Evolutionary conservation across 2,113 vertebrate species (phyloP).

Genomic region (Ageneiosus marmoratus): DNA sequence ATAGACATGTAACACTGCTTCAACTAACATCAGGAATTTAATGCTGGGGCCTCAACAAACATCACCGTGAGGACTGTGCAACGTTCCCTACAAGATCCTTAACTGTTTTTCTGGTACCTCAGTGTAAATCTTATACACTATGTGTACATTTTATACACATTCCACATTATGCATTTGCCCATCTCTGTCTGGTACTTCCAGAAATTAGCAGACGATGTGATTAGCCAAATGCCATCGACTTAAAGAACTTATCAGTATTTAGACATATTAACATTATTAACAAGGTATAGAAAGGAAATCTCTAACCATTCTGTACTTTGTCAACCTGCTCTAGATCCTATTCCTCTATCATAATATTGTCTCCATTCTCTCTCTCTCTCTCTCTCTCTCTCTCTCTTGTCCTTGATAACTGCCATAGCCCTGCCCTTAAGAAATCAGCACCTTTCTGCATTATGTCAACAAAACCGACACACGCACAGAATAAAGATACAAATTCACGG

Average conservation of each 20-base stretch:
- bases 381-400: neutral
- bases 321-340: neutral
- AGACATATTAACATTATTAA: neutral
- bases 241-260: neutral
- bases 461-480: neutral
- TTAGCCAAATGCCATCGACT: neutral
- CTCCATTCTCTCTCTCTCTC: neutral
- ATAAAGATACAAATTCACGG: constrained; percentile 38
- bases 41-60: no score
- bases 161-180: neutral
- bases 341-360: no score
- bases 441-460: constrained; percentile 7
- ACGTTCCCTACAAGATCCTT: no score
- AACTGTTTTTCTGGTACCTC: no score
- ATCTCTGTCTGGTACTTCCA: neutral
- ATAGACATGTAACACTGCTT: no score
- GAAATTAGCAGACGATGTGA: neutral
- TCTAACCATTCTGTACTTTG: neutral
- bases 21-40: no score
- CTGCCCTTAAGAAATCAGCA: constrained; percentile 6
- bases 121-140: neutral
- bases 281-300: neutral
- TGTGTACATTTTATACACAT: neutral
- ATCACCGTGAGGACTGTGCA: no score
- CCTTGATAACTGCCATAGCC: neutral